Evolutionary conservation across 2,888 invertebrate genomes (phyloP).

Genomic region (Molanna angustata): DNA sequence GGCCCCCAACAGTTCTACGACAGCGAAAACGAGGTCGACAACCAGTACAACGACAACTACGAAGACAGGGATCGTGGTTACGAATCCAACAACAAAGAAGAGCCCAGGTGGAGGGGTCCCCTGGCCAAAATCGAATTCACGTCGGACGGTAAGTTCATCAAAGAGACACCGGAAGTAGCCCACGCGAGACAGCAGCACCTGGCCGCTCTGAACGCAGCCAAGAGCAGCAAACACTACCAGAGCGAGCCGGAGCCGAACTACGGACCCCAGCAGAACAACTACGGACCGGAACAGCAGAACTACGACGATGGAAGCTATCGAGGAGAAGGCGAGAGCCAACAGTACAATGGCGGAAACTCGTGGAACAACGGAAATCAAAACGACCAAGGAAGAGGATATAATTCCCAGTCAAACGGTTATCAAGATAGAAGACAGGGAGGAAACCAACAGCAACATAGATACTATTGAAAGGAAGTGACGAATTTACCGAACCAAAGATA

Average conservation of each 20-base stretch:
- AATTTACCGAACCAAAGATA: too few relatives aligned
- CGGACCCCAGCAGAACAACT: neutral
- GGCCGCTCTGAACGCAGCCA: slow-evolving; percentile 26
- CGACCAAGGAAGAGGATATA: slow-evolving; percentile 20
- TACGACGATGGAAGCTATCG: slow-evolving; percentile 23
- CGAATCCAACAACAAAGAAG: slow-evolving; percentile 9
- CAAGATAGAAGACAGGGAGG: neutral
- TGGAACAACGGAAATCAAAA: slow-evolving; percentile 16
- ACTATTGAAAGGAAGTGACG: too few relatives aligned
- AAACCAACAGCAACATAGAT: neutral
- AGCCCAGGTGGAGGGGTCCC: slow-evolving; percentile 31
- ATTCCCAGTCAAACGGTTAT: too few relatives aligned
- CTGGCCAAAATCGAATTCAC: slow-evolving; percentile 31
- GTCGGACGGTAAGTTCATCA: slow-evolving; percentile 32
- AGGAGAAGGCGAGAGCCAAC: slow-evolving; percentile 19
- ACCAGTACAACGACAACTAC: slow-evolving; percentile 27
- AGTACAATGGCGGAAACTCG: slow-evolving; percentile 13
- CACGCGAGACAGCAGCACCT: slow-evolving; percentile 28
- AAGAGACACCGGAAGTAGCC: slow-evolving; percentile 30
- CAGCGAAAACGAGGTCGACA: slow-evolving; percentile 15
- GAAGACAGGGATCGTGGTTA: slow-evolving; percentile 18
- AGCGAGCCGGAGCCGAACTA: slow-evolving; percentile 12
- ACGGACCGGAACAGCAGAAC: too few relatives aligned
- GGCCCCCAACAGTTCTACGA: slow-evolving; percentile 13
- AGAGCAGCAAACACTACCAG: slow-evolving; percentile 16